A percentile compares a stretch with the other conserved stretches of the same genome.
Evolutionary conservation across 1,140 invertebrate genomes (phyloP).

Genomic region (Drosophila kurseongensis): DNA sequence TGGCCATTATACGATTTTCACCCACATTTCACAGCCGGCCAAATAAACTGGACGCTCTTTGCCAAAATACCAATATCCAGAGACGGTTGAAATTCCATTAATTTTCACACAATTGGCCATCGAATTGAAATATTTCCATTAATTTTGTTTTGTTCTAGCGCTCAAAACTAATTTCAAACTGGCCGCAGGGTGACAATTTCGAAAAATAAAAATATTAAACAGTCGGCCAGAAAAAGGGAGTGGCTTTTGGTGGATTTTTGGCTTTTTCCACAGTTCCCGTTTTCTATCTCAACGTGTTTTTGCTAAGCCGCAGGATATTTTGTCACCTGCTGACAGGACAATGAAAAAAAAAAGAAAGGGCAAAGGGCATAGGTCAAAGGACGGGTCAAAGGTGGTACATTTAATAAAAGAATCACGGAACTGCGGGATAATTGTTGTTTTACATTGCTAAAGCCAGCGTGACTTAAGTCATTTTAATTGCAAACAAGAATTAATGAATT

Average conservation of each 20-base stretch:
- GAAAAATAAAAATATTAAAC: constrained; percentile 35
- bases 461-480: too few species aligned
- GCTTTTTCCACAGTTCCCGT: neutral
- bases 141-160: constrained; percentile 14
- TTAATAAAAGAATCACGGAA: neutral
- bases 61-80: neutral
- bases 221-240: neutral
- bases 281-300: constrained; percentile 12
- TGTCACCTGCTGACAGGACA: constrained; percentile 4
- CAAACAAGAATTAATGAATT: too few species aligned
- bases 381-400: neutral
- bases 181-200: constrained; percentile 53
- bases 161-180: constrained; percentile 43
- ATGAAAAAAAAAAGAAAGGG: neutral
- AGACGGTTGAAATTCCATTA: constrained; percentile 11
- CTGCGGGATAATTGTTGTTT: neutral
- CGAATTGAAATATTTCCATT: constrained; percentile 20
- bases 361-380: neutral
- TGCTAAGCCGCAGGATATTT: constrained; percentile 10
- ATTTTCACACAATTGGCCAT: constrained; percentile 15
- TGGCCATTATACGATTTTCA: neutral
- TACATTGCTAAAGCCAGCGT: neutral
- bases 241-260: neutral
- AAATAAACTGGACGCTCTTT: neutral
- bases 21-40: neutral